A percentile compares a stretch with the other conserved stretches of the same genome.
Evolutionary conservation across 2,888 invertebrate species (phyloP).

Genomic region (Desoria tigrina): DNA sequence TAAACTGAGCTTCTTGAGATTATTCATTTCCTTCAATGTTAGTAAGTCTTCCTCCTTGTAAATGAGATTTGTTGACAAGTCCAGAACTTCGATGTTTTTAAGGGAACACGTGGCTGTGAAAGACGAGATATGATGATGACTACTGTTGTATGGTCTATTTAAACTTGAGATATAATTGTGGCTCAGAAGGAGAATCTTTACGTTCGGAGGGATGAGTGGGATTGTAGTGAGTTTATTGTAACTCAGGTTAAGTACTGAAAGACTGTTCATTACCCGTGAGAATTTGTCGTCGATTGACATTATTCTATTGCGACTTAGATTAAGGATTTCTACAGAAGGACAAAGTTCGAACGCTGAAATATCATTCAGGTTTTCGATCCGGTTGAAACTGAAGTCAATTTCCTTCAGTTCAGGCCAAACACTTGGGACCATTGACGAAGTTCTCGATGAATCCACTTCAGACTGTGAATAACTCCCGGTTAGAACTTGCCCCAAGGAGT

Average conservation of each 20-base stretch:
- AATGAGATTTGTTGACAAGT: constrained; percentile 51
- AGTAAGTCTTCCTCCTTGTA: constrained; percentile 42
- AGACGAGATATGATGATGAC: constrained; percentile 27
- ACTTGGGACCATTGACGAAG: not conserved
- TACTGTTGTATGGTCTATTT: constrained; percentile 26
- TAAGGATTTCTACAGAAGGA: constrained; percentile 47
- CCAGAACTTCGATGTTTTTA: constrained; percentile 47
- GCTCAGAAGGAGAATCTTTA: constrained; percentile 48
- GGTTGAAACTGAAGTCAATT: constrained; percentile 49
- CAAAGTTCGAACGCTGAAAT: constrained; percentile 44
- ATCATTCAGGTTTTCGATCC: constrained; percentile 34
- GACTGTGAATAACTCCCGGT: not conserved
- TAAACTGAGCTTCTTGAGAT: constrained; percentile 42
- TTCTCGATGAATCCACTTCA: constrained; percentile 17
- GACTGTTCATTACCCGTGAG: constrained; percentile 39
- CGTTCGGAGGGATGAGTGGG: constrained; percentile 51
- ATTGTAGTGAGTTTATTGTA: constrained; percentile 50
- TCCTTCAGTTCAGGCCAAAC: constrained; percentile 51
- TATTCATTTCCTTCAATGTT: constrained; percentile 39
- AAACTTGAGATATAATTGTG: constrained; percentile 51
- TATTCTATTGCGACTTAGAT: constrained; percentile 50
- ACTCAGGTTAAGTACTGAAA: constrained; percentile 49
- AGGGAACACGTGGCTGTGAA: constrained; percentile 29
- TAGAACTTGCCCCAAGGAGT: constrained; percentile 43
- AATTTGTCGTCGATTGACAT: constrained; percentile 44